Conservation (phyloP, 2,888 invertebrate species). For the Ophion costatus region DNA sequence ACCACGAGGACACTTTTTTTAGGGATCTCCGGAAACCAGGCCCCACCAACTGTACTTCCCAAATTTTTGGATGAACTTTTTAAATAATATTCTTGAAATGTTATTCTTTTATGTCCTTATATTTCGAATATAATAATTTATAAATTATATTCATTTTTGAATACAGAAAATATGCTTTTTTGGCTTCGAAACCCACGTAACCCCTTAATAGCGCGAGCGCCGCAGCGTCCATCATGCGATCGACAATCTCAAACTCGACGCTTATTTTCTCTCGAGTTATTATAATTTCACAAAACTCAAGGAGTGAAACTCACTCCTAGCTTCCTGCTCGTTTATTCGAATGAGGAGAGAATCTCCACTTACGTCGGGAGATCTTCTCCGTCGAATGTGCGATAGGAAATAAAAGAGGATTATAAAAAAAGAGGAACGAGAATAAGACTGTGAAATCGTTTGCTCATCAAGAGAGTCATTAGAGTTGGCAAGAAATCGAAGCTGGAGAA, state of each 20-base stretch:
- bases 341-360: constrained; percentile 32
- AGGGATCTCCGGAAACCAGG: too few relatives aligned
- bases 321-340: constrained; percentile 18
- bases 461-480: constrained; percentile 11
- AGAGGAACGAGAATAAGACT: constrained; percentile 11
- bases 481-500: background rate
- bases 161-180: too few relatives aligned
- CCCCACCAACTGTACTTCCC: too few relatives aligned
- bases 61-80: too few relatives aligned
- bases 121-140: too few relatives aligned
- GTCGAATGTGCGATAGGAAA: background rate
- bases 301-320: constrained; percentile 27
- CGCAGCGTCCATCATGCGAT: background rate
- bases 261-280: constrained; percentile 39
- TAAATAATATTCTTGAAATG: too few relatives aligned
- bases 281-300: constrained; percentile 31
- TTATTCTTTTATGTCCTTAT: too few relatives aligned
- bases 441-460: constrained; percentile 24
- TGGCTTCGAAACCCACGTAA: too few relatives aligned
- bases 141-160: too few relatives aligned
- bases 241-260: constrained; percentile 13
- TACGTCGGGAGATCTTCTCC: constrained; percentile 15
- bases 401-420: background rate
- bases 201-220: background rate
- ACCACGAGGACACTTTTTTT: too few relatives aligned